Evolutionary conservation across 2,888 invertebrate genomes (phyloP), one percentile per base, ranked within the genome.

Genomic region (Eucera pruinosa): DNA sequence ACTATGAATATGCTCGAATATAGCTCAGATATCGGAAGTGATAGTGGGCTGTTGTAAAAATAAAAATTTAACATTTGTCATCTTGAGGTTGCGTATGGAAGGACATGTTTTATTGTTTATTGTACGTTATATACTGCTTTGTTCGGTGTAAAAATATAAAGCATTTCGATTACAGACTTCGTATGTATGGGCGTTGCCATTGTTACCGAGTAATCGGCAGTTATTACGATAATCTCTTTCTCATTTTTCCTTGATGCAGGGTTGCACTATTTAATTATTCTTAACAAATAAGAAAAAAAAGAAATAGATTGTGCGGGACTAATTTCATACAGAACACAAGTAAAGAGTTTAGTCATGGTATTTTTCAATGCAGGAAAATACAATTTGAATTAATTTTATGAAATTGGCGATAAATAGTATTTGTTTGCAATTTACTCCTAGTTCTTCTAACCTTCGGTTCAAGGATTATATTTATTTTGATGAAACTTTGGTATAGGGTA

Each of bases 31-130:
- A 86, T 87, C 87, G 86, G 86, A 87, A 87, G 87, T 88, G 84
- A 87, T 87, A 85, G 83, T 84, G 88, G 86, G 82, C 85, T 88
- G 87, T 90, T 91, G 90, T 88, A 90, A 91, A 91, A 91, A 91
- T 91, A 91, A 91, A 90, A 91, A 88, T 85, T 88, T 87, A 90
- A 90, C 89, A 90, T 91, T 89, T 90, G 89, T 91, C 87, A 91
- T 89, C 88, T 87, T 91, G 91, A 91, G 91, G 91, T 91, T 91
- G 91, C 89, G 87, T 88, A 90, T 90, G 91, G 91, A 91, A 91
- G 91, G 91, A 91, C 90, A 91, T 90, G 90, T 91, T 91, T 84
- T 86, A 84, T 85, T 88, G 88, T 90, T 89, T 87, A 90, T 89
- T 89, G 87, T 89, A 87, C 87, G 86, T 89, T 88, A 89, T 88